Evolutionary conservation across 2,113 vertebrate species (phyloP).

Genomic region (Chloroceryle aenea): DNA sequence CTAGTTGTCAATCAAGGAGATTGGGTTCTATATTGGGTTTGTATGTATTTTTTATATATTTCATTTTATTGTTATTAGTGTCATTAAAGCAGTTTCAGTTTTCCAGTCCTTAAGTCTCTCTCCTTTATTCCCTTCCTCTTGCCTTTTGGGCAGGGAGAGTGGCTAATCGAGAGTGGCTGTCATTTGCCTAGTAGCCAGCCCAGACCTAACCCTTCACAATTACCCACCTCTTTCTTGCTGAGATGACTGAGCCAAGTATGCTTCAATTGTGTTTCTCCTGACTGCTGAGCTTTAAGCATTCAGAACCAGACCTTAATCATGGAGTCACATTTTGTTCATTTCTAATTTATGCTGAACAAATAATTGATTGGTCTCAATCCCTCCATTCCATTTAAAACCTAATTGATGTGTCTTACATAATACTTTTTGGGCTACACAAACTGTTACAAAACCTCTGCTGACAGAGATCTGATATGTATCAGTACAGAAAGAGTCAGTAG

Average conservation of each 20-base stretch:
- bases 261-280: background rate
- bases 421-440: background rate
- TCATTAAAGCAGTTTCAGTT: no score
- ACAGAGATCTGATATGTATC: background rate
- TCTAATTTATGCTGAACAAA: background rate
- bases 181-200: no score
- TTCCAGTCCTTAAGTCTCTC: no score
- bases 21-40: no score
- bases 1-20: no score
- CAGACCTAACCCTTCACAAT: background rate
- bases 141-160: no score
- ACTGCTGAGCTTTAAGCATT: background rate
- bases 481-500: background rate
- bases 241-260: background rate
- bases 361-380: background rate
- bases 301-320: background rate
- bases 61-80: no score
- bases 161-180: no score
- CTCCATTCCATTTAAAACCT: background rate
- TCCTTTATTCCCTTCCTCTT: no score
- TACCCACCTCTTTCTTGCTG: background rate
- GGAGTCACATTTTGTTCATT: background rate
- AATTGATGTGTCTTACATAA: background rate
- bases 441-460: background rate
- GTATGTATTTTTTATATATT: no score